These are phyloP conservation scores for Erebia epiphron DNA, from an alignment of 2,888 invertebrate genomes.

Conservation along the genomic window DNA sequence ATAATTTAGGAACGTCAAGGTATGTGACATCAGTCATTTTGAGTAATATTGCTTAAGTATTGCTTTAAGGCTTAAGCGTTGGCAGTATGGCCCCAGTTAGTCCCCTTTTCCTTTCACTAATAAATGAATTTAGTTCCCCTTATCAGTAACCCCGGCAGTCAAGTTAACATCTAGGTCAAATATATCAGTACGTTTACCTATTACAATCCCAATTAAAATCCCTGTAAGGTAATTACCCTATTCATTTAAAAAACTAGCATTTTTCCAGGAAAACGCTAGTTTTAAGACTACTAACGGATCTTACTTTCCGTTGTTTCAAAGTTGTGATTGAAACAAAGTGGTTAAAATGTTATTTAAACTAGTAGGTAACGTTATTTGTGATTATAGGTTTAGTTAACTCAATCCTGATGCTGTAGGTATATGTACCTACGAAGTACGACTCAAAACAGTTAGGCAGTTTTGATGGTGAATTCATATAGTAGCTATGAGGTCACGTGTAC, in stretches of 20 bases:
- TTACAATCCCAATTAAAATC: not conserved
- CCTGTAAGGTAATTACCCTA: slow-evolving; percentile 9
- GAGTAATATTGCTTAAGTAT: no score
- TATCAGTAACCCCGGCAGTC: not conserved
- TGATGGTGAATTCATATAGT: no score
- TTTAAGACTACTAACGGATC: not conserved
- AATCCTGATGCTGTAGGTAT: no score
- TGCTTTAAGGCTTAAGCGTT: no score
- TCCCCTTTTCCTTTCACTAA: not conserved
- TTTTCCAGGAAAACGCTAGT: no score
- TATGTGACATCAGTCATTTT: no score
- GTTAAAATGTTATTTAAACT: not conserved
- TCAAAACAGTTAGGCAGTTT: no score
- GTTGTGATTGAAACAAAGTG: not conserved
- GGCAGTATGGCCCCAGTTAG: no score
- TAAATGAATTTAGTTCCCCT: not conserved
- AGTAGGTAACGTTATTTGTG: not conserved
- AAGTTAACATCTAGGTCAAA: not conserved
- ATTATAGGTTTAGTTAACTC: not conserved
- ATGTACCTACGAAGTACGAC: no score
- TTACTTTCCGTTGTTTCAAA: not conserved
- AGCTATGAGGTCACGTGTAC: no score
- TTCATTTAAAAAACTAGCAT: not conserved
- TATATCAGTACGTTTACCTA: not conserved
- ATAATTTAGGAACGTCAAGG: no score